Evolutionary conservation across 2,797 vertebrate species (phyloP), one percentile per base, ranked within the genome.

Genomic region (Crenichthys baileyi): DNA sequence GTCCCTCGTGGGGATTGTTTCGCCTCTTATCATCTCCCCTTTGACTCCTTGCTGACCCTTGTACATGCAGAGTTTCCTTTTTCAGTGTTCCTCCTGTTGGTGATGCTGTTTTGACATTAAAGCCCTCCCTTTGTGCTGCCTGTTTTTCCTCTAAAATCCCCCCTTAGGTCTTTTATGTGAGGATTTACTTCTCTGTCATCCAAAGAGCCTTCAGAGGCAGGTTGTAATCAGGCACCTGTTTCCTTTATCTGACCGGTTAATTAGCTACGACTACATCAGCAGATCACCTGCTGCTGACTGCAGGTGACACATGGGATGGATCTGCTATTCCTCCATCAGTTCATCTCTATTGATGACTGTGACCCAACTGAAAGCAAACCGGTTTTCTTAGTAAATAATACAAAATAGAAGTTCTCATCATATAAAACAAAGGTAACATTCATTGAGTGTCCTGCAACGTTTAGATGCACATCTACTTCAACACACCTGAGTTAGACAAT

Each of bases 171-270:
- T 88, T 26, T 22, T 31, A 31, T 74, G 75, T 78, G 76, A 90
- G 77, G 83, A 82, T 79, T 88, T 86, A 73, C 79, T 75, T 71
- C 79, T 72, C 78, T 83, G 53, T 89, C 56, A 83, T 88, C 88
- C 85, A 84, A 85, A 78, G 76, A 83, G 82, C 76, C 76, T 50
- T 75, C 41, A 70, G 68, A 67, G 53, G 58, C 70, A 63, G 65
- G 71, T 82, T 87, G 77, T 90, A 81, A 90, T 89, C 79, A 78
- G 72, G 73, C 9, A 71, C 81, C 83, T 79, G 77, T 86, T 86
- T 73, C 70, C 68, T 65, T 92, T 85, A 94, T 92, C 89, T 84
- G 79, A 60, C 71, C 81, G n/a, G 77, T 71, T 89, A 81, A 89
- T 91, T 86, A 53, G 80, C 79, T 89, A 79, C 88, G 78, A 79